Conservation (phyloP, 2,113 vertebrate genomes). For the Ardeotis arabs region DNA sequence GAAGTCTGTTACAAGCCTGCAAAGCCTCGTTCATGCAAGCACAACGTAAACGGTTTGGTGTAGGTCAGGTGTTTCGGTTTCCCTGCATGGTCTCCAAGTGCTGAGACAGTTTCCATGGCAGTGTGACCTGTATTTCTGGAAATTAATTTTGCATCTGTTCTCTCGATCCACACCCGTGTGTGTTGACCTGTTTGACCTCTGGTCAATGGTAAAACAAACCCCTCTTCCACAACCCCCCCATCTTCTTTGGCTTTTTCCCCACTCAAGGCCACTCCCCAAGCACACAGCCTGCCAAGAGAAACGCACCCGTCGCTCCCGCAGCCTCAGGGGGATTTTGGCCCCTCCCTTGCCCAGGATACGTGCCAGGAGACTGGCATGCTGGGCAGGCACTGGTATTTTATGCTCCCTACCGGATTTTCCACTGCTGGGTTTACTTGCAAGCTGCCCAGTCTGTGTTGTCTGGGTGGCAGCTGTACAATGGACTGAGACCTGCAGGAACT, state of each 20-base stretch:
- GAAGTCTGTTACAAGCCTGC: not conserved
- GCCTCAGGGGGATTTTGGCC: no score
- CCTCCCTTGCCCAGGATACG: accelerated
- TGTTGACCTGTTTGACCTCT: accelerated
- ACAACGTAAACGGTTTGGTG: not conserved
- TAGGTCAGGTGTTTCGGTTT: not conserved
- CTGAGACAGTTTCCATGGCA: not conserved
- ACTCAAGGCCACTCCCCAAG: not conserved
- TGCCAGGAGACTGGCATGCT: no score
- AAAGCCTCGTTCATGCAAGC: not conserved
- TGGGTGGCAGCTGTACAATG: not conserved
- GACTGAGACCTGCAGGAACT: not conserved
- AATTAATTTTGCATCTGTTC: not conserved
- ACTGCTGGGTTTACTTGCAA: no score
- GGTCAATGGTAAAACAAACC: accelerated
- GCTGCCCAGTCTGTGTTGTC: not conserved
- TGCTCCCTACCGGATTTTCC: not conserved
- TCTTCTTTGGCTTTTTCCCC: not conserved
- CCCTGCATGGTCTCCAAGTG: not conserved
- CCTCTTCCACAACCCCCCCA: accelerated
- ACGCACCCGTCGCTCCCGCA: no score
- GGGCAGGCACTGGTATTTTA: no score
- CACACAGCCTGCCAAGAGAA: not conserved
- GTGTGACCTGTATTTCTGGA: not conserved
- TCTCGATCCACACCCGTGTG: not conserved